Evolutionary conservation across 1,140 invertebrate genomes (phyloP).

Genomic region (Aphelenchoides fujianensis): DNA sequence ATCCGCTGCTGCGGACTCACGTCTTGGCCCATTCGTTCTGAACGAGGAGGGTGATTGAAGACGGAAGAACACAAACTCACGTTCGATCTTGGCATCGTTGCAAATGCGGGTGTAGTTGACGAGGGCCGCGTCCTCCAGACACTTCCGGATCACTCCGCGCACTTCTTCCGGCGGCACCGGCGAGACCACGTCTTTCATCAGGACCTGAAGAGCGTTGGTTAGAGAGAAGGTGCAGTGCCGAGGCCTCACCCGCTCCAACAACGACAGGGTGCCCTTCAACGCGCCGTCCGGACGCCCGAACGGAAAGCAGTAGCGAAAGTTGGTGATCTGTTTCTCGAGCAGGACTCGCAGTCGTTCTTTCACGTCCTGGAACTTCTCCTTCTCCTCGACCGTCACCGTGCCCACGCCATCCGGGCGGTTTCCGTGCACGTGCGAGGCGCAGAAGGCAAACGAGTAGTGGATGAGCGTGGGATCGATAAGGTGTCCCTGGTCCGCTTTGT

Average conservation of each 20-base stretch:
- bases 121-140: conserved; percentile 92
- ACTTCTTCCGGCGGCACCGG: conserved; percentile 96
- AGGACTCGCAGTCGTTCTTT: conserved; percentile 87
- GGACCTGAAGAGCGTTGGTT: conserved; percentile 67
- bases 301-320: conserved; percentile 96
- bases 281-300: conserved; percentile 96
- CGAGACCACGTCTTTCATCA: conserved; percentile 98
- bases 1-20: conserved; percentile 65
- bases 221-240: background rate
- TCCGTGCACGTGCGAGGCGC: conserved; percentile 95
- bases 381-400: conserved; percentile 93
- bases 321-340: conserved; percentile 95
- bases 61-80: conserved; percentile 66
- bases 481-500: conserved; percentile 85
- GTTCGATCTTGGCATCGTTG: conserved; percentile 94
- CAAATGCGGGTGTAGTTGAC: conserved; percentile 95
- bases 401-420: conserved; percentile 92
- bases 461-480: conserved; percentile 97
- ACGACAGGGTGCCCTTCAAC: conserved; percentile 87
- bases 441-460: conserved; percentile 97
- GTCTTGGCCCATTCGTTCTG: conserved; percentile 60
- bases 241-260: conserved; percentile 79
- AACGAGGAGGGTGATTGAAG: too few species aligned
- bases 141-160: conserved; percentile 82
- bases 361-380: conserved; percentile 94